Evolutionary conservation across 2,113 vertebrate species (phyloP).

Genomic region (Aramus guarauna): DNA sequence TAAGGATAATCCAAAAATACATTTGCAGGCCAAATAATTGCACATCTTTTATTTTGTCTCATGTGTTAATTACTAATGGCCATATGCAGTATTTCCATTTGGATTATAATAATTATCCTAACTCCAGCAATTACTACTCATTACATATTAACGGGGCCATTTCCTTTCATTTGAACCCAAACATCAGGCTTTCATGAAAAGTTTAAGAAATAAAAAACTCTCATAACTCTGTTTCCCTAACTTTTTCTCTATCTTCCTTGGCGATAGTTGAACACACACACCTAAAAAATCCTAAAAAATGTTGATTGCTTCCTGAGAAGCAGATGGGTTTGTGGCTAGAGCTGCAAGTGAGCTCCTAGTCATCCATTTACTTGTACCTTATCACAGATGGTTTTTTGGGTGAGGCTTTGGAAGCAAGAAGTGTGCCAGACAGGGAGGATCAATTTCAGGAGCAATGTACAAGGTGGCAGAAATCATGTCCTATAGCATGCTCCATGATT

Average conservation of each 20-base stretch:
- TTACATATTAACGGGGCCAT: not conserved
- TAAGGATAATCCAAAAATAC: not conserved
- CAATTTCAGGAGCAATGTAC: not conserved
- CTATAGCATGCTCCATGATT: not conserved
- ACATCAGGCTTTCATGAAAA: not conserved
- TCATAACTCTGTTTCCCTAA: not conserved
- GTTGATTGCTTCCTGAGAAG: not conserved
- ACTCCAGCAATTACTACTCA: not conserved
- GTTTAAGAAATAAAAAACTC: not conserved
- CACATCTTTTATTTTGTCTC: not conserved
- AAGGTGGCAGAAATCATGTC: not conserved
- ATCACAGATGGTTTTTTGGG: not conserved
- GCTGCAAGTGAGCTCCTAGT: not conserved
- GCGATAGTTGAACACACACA: not conserved
- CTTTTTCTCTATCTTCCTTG: not conserved
- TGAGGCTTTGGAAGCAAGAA: not conserved
- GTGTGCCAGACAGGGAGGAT: not conserved
- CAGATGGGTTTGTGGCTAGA: not conserved
- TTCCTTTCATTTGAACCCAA: not conserved
- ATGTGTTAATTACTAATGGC: not conserved
- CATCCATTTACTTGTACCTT: not conserved
- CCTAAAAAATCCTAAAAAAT: not conserved
- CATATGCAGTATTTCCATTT: not conserved
- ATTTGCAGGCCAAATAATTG: not conserved
- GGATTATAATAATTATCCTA: not conserved